Evolutionary conservation across 2,113 vertebrate genomes (phyloP), one percentile per base, ranked within the genome.

Genomic region (Corynorhinus townsendii): DNA sequence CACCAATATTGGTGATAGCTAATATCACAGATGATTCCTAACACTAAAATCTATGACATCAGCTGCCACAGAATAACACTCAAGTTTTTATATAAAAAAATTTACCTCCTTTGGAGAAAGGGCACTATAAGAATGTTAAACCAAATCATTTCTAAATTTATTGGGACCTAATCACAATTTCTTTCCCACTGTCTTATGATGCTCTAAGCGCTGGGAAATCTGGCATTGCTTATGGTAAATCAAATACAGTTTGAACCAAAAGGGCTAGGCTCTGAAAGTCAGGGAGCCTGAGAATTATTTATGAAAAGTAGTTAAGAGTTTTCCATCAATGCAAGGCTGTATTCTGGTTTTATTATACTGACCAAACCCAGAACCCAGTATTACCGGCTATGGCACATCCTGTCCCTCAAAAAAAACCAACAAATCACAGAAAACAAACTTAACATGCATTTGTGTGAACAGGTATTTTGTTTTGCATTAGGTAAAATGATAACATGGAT

Each of bases 1-100:
- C 12, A 24, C 3, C 0, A 1, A 7, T 0, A 17, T 7, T 0
- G 0, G 17, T 17, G 40, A 43, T 1, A n/a, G 49, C 64, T 40
- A 35, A 4, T 4, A 83, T 11, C n/a, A 69, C 49, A 85, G 33
- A 24, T 80, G 33, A 28, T n/a, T 56, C 35, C 62, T 26, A 26
- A 54, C 3, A 33, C 20, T 24, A 52, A 87, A 66, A 35, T 10
- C 14, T 35, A 26, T 4, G 49, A 43, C 35, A 43, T 20, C 49
- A 43, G 38, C 4, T 20, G 28, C 43, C 11, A 14, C 35, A 43
- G 30, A 16, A 28, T 24, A 14, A 5, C 22, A 33, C 26, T 62
- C 26, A 62, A 62, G 11, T 62, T 59, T 59, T 59, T 59, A 59
- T n/a, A n/a, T n/a, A n/a, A n/a, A n/a, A n/a, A n/a, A n/a, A n/a